These are phyloP conservation scores for rat (Rattus norvegicus) DNA, from an alignment of 2,113 vertebrate genomes.

Conservation along the genomic window GRCr8 NC_086028.1:67731001-67731500, in stretches of 20 bases:
- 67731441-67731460: neutral
- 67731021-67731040: neutral
- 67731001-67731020: neutral
- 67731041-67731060: neutral
- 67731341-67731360: neutral
- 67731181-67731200: neutral
- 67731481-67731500: neutral
- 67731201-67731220: neutral
- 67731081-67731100: neutral
- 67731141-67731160: neutral
- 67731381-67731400: neutral
- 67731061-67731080: neutral
- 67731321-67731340: neutral
- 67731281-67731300: neutral
- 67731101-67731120: neutral
- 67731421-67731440: neutral
- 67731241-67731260: neutral
- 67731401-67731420: neutral
- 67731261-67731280: neutral
- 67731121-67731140: neutral
- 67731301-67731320: neutral
- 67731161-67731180: neutral
- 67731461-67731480: neutral
- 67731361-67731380: fast-evolving
- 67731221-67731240: neutral